These are phyloP conservation scores for Celastrina argiolus DNA, from an alignment of 2,888 invertebrate genomes.

Conservation along the genomic window DNA sequence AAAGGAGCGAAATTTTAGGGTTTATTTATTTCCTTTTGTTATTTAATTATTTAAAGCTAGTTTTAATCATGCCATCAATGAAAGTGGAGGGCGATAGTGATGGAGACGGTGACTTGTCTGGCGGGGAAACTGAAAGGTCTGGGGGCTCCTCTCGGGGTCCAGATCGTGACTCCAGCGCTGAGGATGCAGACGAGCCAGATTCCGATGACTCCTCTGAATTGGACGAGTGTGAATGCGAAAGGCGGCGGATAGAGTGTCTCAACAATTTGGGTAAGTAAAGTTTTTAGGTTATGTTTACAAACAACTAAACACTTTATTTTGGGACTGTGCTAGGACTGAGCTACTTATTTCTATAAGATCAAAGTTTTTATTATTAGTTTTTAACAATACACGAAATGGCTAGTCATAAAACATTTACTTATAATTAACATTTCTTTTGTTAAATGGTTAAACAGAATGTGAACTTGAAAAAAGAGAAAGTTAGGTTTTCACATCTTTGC, in stretches of 20 bases:
- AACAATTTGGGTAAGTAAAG: constrained; percentile 82
- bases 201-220: constrained; percentile 92
- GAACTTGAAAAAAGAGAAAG: background rate
- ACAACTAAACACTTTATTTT: constrained; percentile 43
- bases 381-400: too few species aligned
- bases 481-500: background rate
- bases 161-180: constrained; percentile 84
- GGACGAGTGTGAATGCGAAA: constrained; percentile 95
- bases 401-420: background rate
- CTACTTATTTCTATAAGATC: background rate
- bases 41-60: background rate
- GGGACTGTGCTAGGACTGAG: constrained; percentile 33
- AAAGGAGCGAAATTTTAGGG: constrained; percentile 31
- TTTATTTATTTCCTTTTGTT: constrained; percentile 1
- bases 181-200: constrained; percentile 88
- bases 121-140: constrained; percentile 83
- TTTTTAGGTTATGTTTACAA: constrained; percentile 75
- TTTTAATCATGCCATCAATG: constrained; percentile 80
- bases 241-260: constrained; percentile 87
- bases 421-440: background rate
- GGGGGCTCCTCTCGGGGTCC: constrained; percentile 82
- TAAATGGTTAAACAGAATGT: too few species aligned
- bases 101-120: constrained; percentile 82
- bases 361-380: too few species aligned
- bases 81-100: constrained; percentile 81